Conservation (phyloP, 2,888 invertebrate genomes). For the Stratiomys singularior region DNA sequence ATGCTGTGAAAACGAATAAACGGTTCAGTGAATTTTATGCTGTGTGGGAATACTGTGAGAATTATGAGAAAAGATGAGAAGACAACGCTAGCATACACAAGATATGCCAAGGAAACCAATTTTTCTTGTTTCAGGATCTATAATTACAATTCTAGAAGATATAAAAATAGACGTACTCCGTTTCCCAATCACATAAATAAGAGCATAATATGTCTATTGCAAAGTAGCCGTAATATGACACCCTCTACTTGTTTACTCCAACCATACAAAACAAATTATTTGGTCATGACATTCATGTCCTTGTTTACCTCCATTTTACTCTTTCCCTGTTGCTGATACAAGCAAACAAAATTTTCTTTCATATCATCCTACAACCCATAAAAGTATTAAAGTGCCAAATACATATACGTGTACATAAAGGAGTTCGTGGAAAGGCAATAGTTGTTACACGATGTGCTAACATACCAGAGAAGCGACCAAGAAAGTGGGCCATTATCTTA, state of each 20-base stretch:
- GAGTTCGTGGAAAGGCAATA: neutral
- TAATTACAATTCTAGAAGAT: neutral
- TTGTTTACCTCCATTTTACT: neutral
- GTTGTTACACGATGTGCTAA: neutral
- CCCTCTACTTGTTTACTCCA: too few species aligned
- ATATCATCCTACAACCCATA: neutral
- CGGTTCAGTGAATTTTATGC: too few species aligned
- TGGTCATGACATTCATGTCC: neutral
- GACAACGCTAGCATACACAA: too few species aligned
- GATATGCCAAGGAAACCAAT: too few species aligned
- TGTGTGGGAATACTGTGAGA: too few species aligned
- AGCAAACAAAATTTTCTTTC: slow-evolving; percentile 15
- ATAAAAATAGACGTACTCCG: too few species aligned
- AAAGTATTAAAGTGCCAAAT: slow-evolving; percentile 17
- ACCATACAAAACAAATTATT: neutral
- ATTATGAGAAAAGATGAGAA: too few species aligned
- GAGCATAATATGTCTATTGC: too few species aligned
- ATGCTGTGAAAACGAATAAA: too few species aligned
- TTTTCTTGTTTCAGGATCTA: neutral
- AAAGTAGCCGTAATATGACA: too few species aligned
- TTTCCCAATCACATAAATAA: too few species aligned
- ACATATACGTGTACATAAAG: neutral
- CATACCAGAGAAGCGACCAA: neutral
- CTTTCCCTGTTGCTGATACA: neutral
- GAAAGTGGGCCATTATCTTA: slow-evolving; percentile 25